Evolutionary conservation across 1,140 invertebrate species (phyloP), one percentile per base, ranked within the genome.

Genomic region (Drosophila carrolli): DNA sequence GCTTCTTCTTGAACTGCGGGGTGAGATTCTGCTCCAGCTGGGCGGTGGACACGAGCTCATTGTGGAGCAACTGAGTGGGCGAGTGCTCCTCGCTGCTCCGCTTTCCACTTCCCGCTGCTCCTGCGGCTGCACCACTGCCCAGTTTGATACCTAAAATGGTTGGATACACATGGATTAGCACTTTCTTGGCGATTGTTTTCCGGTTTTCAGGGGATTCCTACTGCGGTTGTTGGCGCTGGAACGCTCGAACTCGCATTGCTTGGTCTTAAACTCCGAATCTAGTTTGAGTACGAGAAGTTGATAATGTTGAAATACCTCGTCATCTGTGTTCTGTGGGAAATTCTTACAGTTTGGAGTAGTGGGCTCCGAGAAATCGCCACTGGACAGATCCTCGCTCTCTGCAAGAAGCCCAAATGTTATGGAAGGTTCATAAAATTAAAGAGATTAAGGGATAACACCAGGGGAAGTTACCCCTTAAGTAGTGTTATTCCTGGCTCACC

Each of bases 1-100:
- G 92, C 91, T 97, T 97, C 92, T 96, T 96, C 41, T 95, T 94
- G 90, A 97, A 97, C 67, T 97, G 96, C 0, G 95, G 94, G 3
- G 96, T 95, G 4, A 97, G 86, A 78, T 96, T 94, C 47, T 96
- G 95, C 74, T 96, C 95, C 35, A 93, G 82, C 11, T 93, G 65
- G 29, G 92, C 83, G 10, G 91, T 81, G 56, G 90, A 85, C 63
- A 84, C 56, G 8, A 89, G 68, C 11, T 89, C 84, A 37, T 56
- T 78, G 56, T 83, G 76, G 16, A 77, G 8, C 35, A 80, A 55
- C 40, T 90, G 79, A 0, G 84, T 88, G 47, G 84, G 84, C 4
- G 85, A 89, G 55, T 89, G 85, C 55, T 89, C 84, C 29, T 89
- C 84, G 41, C 84, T 89, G 62, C 85, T 89, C 11, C 81, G 71